Base-by-base conservation (phyloP, 2,113 vertebrate species). In the Emydura subglobosa region DNA sequence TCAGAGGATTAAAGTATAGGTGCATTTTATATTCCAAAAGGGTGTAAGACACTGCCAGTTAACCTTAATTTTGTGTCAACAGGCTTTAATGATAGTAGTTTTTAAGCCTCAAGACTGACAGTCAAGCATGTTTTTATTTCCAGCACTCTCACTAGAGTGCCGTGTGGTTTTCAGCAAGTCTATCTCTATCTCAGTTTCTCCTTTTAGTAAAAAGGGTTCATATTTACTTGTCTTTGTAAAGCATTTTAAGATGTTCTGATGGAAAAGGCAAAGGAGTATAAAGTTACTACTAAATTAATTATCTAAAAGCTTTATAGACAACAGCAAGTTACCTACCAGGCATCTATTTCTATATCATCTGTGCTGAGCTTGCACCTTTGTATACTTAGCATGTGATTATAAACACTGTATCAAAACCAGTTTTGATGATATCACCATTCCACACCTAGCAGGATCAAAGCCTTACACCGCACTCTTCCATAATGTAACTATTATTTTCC, bases 1-100 rank as follows among this genome's bases (percentile, higher is more conserved):
- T 13, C 59, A 59, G 50, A 94, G 78, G 51, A 51, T 16, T 47
- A 86, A 82, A 82, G 89, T 44, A 93, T 59, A 89, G 87, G 53
- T 34, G 74, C 1, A 0, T 27, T 88, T 55, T 44, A 76, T 34
- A 87, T 25, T 39, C 39, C 72, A 16, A 21, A 61, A 88, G 0
- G 0, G 49, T 29, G 61, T 0, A 2, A 95, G 79, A 76, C 59
- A 85, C 68, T 91, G 55, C 29, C 84, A 88, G 19, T 54, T 39
- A 54, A 49, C 19, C 74, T 76, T 27, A 39, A 44, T 44, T 44
- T 42, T 44, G 42, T 44, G 39, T 44, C 44, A 27, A 44, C 27
- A 76, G 47, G 74, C 21, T 42, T 47, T 44, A 76, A 44, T 42
- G 24, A 25, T 24, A 76, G 12, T 44, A 44, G 39, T 27, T 74